These are phyloP conservation scores for Leucozona laternaria DNA, from an alignment of 2,888 invertebrate genomes.

Conservation along the genomic window DNA sequence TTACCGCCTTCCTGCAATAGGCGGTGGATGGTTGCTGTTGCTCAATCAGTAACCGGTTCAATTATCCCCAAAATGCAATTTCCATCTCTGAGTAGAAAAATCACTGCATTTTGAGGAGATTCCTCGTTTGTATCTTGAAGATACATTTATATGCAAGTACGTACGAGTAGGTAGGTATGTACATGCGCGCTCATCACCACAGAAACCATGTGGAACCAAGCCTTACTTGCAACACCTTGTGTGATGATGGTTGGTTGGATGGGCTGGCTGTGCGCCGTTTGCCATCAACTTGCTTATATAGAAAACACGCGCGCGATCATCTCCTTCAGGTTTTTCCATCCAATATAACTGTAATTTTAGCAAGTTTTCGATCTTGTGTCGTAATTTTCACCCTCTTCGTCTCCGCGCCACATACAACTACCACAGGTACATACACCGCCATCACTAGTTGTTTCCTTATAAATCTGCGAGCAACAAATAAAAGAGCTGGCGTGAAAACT, in stretches of 20 bases:
- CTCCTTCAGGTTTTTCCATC: slow-evolving; percentile 71
- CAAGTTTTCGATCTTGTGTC: slow-evolving; percentile 76
- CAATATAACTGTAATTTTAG: slow-evolving; percentile 77
- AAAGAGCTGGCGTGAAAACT: slow-evolving; percentile 66
- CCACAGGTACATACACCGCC: neutral
- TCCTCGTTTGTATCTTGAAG: slow-evolving; percentile 47
- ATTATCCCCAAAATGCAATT: slow-evolving; percentile 73
- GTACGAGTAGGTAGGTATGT: neutral
- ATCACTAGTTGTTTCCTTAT: slow-evolving; percentile 55
- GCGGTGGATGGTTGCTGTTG: neutral
- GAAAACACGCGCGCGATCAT: slow-evolving; percentile 56
- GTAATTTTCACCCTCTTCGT: slow-evolving; percentile 68
- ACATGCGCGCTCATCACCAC: neutral
- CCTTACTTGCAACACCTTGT: slow-evolving; percentile 59
- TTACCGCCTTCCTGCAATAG: neutral
- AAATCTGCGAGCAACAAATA: slow-evolving; percentile 42
- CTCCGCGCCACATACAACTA: neutral
- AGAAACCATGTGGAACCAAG: slow-evolving; percentile 39
- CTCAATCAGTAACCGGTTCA: slow-evolving; percentile 76
- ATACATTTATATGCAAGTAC: neutral
- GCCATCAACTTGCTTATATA: slow-evolving; percentile 15
- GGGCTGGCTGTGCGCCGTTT: slow-evolving; percentile 6
- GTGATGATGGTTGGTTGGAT: slow-evolving; percentile 37
- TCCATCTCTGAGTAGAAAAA: slow-evolving; percentile 44
- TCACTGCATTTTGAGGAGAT: slow-evolving; percentile 50